phyloP scores from a whole-genome alignment of 2,797 vertebrate species.

The Garrulus glandarius region DNA sequence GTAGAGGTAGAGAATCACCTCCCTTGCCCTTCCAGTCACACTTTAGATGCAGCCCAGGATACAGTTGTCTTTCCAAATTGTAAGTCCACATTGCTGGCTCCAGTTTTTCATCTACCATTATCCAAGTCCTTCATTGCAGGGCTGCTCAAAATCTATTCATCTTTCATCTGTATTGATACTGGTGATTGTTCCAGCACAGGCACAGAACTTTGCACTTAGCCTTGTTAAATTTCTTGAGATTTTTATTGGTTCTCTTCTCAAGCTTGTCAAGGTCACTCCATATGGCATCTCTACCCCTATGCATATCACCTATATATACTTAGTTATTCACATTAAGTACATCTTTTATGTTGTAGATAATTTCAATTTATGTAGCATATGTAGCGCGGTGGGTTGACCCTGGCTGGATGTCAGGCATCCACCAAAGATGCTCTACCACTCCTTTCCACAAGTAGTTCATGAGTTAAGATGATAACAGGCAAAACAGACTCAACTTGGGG shows the following conservation, averaged over 20 bases:
- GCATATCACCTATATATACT: not conserved
- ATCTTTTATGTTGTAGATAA: not conserved
- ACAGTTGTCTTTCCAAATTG: accelerated
- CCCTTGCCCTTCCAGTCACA: not conserved
- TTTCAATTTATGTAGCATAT: not conserved
- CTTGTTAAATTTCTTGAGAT: not conserved
- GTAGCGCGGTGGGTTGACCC: accelerated
- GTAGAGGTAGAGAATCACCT: not conserved
- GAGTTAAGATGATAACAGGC: not conserved
- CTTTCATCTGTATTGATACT: not conserved
- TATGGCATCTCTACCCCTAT: not conserved
- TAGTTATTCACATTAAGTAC: not conserved
- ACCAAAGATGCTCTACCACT: not conserved
- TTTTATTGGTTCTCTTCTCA: not conserved
- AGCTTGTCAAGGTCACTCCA: not conserved
- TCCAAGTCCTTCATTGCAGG: not conserved
- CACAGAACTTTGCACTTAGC: not conserved
- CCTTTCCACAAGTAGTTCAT: not conserved
- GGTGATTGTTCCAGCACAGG: not conserved
- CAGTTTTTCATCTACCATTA: not conserved
- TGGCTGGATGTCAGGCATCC: not conserved
- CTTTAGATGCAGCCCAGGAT: not conserved
- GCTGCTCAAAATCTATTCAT: not conserved
- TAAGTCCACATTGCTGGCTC: accelerated
- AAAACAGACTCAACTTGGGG: not conserved